Percentiles rank a stretch among this genome's conserved stretches.
phyloP scores from a whole-genome alignment of 2,888 invertebrate genomes.

The Drosophila mimica region DNA sequence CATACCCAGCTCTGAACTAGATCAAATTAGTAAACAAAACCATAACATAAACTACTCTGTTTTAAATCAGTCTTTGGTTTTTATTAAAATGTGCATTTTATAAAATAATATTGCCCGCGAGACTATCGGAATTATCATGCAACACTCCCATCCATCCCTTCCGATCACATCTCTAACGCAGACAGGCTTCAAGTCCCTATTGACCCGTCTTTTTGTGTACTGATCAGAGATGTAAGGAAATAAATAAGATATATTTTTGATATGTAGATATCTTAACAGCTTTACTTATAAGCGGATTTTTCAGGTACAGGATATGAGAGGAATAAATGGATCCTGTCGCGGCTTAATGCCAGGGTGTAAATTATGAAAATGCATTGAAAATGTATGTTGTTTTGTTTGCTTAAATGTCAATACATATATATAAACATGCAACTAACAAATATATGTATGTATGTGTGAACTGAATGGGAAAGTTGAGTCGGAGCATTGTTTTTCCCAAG shows the following conservation, averaged over 20 bases:
- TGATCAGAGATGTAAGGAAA: background rate
- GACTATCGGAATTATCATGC: background rate
- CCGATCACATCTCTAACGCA: background rate
- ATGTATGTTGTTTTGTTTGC: constrained; percentile 19
- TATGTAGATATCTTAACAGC: background rate
- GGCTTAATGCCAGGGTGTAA: constrained; percentile 27
- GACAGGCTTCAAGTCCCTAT: background rate
- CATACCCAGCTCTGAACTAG: background rate
- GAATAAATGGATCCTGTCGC: constrained; percentile 20
- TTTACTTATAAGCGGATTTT: background rate
- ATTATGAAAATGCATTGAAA: constrained; percentile 41
- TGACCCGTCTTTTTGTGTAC: background rate
- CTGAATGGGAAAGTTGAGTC: constrained; percentile 50
- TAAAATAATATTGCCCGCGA: background rate
- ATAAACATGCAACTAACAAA: background rate
- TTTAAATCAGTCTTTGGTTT: background rate
- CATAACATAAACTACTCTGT: background rate
- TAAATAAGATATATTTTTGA: background rate
- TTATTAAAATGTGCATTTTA: background rate
- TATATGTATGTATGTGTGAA: constrained; percentile 6
- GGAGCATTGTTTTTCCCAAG: constrained; percentile 8
- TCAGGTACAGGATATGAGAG: background rate
- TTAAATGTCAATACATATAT: constrained; percentile 54
- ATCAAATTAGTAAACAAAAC: background rate
- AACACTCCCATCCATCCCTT: background rate